Conservation (phyloP, 1,140 invertebrate genomes). For the Eriosoma lanigerum region DNA sequence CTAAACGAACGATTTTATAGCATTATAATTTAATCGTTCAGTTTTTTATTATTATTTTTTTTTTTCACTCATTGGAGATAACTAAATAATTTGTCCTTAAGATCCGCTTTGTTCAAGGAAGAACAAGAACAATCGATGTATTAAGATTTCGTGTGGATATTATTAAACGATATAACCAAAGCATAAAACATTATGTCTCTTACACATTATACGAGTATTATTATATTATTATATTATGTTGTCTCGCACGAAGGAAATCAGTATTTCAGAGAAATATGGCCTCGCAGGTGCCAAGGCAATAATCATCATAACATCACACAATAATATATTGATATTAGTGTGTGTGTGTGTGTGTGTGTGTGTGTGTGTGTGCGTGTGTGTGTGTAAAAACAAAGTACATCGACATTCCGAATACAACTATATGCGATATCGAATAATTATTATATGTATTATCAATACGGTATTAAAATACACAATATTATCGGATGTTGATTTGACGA, state of each 20-base stretch:
- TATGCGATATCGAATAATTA: no score
- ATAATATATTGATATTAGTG: not conserved
- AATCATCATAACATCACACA: not conserved
- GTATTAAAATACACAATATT: no score
- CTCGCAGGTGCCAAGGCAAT: conserved; percentile 43
- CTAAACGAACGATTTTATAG: no score
- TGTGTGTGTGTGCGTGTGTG: no score
- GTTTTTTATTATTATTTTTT: no score
- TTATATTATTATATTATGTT: not conserved
- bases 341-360: no score
- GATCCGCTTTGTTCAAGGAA: not conserved
- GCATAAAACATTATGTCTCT: conserved; percentile 26
- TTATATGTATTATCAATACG: no score
- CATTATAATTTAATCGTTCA: no score
- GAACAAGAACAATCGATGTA: not conserved
- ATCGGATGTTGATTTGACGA: no score
- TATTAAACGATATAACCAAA: conserved; percentile 17
- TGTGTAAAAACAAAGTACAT: conserved; percentile 11
- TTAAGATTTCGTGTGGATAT: conserved; percentile 25
- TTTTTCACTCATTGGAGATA: not conserved
- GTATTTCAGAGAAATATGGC: conserved; percentile 38
- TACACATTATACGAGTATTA: not conserved
- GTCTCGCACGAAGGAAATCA: conserved; percentile 3
- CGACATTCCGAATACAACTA: not conserved
- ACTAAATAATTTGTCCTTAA: not conserved